Base-by-base conservation (phyloP, 2,797 vertebrate species). In the Ptychobarbus kaznakovi region DNA sequence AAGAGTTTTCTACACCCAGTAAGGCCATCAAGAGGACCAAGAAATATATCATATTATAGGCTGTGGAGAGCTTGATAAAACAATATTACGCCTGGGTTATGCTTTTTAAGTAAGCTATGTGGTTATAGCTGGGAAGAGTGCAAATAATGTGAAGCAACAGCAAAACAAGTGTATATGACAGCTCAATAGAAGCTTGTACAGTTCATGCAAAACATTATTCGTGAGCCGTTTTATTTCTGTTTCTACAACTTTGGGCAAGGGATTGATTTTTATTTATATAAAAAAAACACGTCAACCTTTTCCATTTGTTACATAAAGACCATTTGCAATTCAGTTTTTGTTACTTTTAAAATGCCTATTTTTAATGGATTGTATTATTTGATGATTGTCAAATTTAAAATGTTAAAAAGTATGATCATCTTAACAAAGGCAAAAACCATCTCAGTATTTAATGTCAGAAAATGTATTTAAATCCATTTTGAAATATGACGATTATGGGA, bases 31-130 rank as follows among this genome's bases (percentile, higher is more conserved):
- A 80, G 20, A 77, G 22, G n/a, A 61, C 65, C 53, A 49, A 86
- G 61, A 80, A 44, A 83, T 40, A 15, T 83, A 81, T 89, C 82
- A 79, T 70, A 76, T 68, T 58, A 51, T 42, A 89, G 70, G 40
- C 35, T 38, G n/a, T 74, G 56, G 15, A 61, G 79, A 70, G 58
- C 77, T 72, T 35, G 61, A 86, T 80, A 89, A 86, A 76, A 86
- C 80, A 87, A 63, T 86, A 72, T 83, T 80, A 28, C 79, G 85
- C 63, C 51, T 73, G 63, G 35, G 46, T 82, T 83, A 66, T 76
- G 58, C 58, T 76, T 66, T 83, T 56, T 83, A 84, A 72, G 61
- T 61, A 83, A 68, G 82, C 20, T 70, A 66, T 85, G 63, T 56
- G 68, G 74, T 75, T 81, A 7, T 18, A 76, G 77, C 22, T 79